phyloP scores from a whole-genome alignment of 1,140 invertebrate species.

The Drosophila bocqueti region DNA sequence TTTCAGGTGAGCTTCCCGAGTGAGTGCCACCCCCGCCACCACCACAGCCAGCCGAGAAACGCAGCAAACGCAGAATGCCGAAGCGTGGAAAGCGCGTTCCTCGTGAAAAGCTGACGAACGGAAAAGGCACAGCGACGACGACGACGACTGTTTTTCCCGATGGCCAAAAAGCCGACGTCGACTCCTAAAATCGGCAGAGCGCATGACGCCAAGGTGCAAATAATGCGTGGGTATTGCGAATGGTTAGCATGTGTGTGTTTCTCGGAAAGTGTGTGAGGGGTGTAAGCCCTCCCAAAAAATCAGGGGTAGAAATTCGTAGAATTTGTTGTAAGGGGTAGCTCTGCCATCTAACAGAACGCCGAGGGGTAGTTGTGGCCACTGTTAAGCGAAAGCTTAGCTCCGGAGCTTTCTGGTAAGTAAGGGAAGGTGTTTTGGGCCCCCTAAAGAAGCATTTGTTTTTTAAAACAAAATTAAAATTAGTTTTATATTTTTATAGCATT shows the following conservation, averaged over 20 bases:
- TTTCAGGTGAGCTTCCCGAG: conserved; percentile 64
- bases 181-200: conserved; percentile 70
- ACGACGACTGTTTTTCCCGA: conserved; percentile 25
- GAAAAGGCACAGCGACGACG: conserved; percentile 23
- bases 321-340: conserved; percentile 65
- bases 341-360: not conserved
- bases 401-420: conserved; percentile 38
- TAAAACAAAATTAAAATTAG: too few relatives aligned
- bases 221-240: conserved; percentile 55
- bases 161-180: conserved; percentile 20
- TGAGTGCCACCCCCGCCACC: conserved; percentile 19
- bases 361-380: conserved; percentile 25
- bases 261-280: conserved; percentile 8
- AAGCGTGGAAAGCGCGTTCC: conserved; percentile 59
- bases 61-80: conserved; percentile 54
- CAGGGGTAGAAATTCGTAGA: conserved; percentile 24
- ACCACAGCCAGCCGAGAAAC: not conserved
- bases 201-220: conserved; percentile 79
- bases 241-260: conserved; percentile 28
- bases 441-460: not conserved
- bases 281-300: conserved; percentile 9
- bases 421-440: not conserved
- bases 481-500: too few relatives aligned
- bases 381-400: conserved; percentile 30
- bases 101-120: conserved; percentile 33